Evolutionary conservation across 1,140 invertebrate genomes (phyloP), one percentile per base, ranked within the genome.

Genomic region (Helicoverpa zea): DNA sequence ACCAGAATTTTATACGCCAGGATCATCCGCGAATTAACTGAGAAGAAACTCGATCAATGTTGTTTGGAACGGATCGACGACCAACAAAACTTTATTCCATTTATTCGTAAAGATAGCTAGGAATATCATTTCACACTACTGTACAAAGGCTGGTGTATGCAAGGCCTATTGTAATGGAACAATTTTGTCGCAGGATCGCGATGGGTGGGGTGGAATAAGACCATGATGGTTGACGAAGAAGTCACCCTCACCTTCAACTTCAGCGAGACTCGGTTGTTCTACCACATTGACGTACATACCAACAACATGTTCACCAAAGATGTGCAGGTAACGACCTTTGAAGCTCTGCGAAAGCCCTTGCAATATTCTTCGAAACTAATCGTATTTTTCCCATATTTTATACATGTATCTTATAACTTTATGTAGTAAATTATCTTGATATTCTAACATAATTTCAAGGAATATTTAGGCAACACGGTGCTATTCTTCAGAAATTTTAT

Each of bases 131-230:
- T 23, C 2, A 43, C 9, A 43, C 9, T 43, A 43, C 9, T 43
- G 4, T 9, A 43, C 35, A 5, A 43, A 43, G 35, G 9, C 35
- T 43, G 35, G 5, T 23, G 23, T 43, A 10, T 0, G 11, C 23
- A 1, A 18, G 0, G 5, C 0, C 52, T 54, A 12, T 49, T 30
- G 9, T n/a, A 4, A 72, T n/a, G 12, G 14, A n/a, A 52, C 23
- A 66, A 58, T 82, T 51, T 82, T 83, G 80, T 94, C 92, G 51
- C 88, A 96, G 97, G 97, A 23, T 97, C 97, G 78, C 96, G 97
- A 80, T 99, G 98, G 98, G 97, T 99, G 2, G 98, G 98, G 10
- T 99, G 98, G 98, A 97, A 96, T 80, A 97, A 97, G 96, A 96
- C 77, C 86, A 96, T 85, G 95, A 88, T 88, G 85, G 92, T 51